Conservation (phyloP, 2,888 invertebrate genomes). For the Cosmorhoe ocellata region DNA sequence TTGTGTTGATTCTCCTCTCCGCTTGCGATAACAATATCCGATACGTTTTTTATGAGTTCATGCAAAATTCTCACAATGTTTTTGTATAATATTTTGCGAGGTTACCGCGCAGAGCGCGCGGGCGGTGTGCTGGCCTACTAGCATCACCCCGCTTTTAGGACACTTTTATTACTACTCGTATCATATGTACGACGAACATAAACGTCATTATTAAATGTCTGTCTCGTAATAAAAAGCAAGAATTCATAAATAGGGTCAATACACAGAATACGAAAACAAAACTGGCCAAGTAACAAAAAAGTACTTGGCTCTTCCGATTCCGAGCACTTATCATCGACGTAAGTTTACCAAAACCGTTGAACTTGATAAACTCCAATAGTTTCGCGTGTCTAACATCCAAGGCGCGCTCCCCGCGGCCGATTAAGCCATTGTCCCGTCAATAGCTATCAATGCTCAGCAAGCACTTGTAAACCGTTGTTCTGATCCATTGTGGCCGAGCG, state of each 20-base stretch:
- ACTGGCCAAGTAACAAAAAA: background rate
- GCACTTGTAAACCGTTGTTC: conserved; percentile 12
- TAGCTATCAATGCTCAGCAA: conserved; percentile 16
- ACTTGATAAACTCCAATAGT: conserved; percentile 2
- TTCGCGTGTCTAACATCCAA: conserved; percentile 4
- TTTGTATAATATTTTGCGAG: conserved; percentile 21
- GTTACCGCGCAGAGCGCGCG: conserved; percentile 5
- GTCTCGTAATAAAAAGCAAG: no score
- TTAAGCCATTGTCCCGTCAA: conserved; percentile 17
- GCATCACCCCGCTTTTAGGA: no score
- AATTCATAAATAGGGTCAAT: no score
- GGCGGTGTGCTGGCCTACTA: background rate
- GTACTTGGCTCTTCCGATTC: no score
- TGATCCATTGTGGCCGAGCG: conserved; percentile 11
- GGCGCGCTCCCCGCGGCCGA: conserved; percentile 10
- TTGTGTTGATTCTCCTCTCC: conserved; percentile 21
- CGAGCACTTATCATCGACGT: no score
- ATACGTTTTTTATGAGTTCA: conserved; percentile 28
- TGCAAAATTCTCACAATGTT: conserved; percentile 26
- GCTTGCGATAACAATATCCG: conserved; percentile 29
- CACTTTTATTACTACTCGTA: no score
- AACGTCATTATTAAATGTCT: conserved; percentile 11
- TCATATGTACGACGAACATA: conserved; percentile 11
- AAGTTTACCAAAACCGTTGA: background rate
- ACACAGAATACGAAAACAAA: no score